phyloP scores from a whole-genome alignment of 2,113 vertebrate genomes.

The Lophochroa leadbeateri region DNA sequence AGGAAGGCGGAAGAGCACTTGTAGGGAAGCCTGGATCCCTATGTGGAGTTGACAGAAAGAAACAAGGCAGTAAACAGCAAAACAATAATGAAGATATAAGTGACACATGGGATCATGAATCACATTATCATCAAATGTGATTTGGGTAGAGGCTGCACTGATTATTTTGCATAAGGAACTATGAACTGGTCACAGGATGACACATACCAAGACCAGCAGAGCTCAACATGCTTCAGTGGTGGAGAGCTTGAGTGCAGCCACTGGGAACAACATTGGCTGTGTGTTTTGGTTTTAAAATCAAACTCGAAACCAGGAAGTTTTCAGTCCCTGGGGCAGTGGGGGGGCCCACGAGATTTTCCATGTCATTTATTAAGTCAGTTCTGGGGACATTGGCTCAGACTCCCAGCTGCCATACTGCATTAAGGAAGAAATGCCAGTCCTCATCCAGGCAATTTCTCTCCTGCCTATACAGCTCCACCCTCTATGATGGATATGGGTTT shows the following conservation, averaged over 20 bases:
- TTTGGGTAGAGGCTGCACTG: not conserved
- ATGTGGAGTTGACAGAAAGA: rapidly evolving
- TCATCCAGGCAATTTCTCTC: not conserved
- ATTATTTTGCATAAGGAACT: not conserved
- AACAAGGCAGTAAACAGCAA: not conserved
- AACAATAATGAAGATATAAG: not conserved
- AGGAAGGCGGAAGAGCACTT: not conserved
- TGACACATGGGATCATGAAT: not conserved
- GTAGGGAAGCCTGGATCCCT: not conserved
- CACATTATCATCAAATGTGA: not conserved
- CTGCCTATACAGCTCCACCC: not conserved
- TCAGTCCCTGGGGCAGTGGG: rapidly evolving
- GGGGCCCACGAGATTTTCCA: not conserved
- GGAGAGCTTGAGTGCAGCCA: not conserved
- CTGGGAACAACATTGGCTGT: not conserved
- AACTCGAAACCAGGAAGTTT: not conserved
- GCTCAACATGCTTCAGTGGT: not conserved
- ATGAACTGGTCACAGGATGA: not conserved
- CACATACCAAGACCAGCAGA: not conserved
- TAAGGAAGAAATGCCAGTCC: not conserved
- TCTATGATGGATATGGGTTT: not conserved
- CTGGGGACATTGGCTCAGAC: not conserved
- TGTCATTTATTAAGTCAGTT: not conserved
- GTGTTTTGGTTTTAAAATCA: not conserved
- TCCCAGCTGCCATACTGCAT: not conserved